phyloP scores from a whole-genome alignment of 2,113 vertebrate species.

The Coracopsis vasa region DNA sequence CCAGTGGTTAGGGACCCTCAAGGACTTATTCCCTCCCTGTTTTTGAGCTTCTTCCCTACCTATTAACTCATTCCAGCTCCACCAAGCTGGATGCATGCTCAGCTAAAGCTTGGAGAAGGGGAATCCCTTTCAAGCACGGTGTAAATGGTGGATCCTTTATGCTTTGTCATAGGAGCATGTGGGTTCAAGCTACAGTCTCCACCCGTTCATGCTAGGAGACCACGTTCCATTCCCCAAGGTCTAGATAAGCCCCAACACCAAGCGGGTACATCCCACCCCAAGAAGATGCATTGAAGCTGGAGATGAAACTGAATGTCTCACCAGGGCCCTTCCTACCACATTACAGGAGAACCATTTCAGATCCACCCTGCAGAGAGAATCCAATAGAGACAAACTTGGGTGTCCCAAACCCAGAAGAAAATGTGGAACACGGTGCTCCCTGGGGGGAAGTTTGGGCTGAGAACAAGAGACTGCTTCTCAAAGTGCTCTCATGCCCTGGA shows the following conservation, averaged over 20 bases:
- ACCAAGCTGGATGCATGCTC: rapidly evolving
- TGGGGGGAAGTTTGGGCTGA: neutral
- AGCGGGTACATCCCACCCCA: neutral
- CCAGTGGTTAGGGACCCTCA: neutral
- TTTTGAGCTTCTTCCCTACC: neutral
- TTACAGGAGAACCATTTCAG: neutral
- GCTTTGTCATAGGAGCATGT: neutral
- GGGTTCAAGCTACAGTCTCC: neutral
- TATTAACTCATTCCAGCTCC: neutral
- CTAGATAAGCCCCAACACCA: neutral
- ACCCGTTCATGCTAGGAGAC: neutral
- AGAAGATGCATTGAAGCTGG: neutral
- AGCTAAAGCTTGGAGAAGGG: neutral
- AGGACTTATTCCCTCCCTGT: neutral
- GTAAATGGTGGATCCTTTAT: neutral
- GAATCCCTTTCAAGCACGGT: neutral
- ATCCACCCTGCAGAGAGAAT: neutral
- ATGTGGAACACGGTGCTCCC: neutral
- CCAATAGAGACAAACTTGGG: neutral
- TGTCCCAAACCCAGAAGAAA: neutral
- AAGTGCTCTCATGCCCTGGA: neutral
- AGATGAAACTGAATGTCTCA: neutral
- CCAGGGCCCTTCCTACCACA: no score
- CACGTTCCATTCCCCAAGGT: neutral
- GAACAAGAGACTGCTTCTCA: neutral